Evolutionary conservation across 2,797 vertebrate species (phyloP).

Genomic region (Hyperoplus lanceolatus): DNA sequence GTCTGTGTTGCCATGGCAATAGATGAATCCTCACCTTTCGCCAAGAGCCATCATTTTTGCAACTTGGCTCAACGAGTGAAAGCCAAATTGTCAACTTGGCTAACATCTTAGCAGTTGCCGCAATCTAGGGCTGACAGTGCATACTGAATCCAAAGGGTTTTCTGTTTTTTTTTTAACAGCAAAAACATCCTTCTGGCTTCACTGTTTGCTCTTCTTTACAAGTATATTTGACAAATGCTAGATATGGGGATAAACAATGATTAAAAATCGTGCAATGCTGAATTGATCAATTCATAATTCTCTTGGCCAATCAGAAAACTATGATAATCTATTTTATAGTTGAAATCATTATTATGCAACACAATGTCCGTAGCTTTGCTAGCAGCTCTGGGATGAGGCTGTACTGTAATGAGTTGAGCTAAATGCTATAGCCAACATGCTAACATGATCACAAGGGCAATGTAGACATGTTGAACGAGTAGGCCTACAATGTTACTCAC

Average conservation of each 20-base stretch:
- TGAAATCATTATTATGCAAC: neutral
- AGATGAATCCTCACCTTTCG: neutral
- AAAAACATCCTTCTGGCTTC: neutral
- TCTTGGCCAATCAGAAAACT: neutral
- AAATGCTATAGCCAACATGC: neutral
- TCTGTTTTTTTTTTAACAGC: neutral
- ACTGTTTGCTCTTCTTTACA: neutral
- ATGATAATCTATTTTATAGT: neutral
- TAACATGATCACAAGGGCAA: neutral
- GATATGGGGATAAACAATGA: neutral
- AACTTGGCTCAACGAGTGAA: conserved; percentile 21
- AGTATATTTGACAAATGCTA: neutral
- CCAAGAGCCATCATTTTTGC: conserved; percentile 2
- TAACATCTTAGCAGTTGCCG: neutral
- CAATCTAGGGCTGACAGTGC: neutral
- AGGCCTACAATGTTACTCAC: neutral
- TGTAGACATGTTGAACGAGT: neutral
- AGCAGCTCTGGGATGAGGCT: no score
- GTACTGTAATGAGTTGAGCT: neutral
- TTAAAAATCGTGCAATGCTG: neutral
- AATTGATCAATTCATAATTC: neutral
- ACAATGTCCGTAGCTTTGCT: no score
- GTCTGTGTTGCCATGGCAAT: conserved; percentile 3
- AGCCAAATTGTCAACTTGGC: conserved; percentile 6
- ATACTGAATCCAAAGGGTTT: neutral